Evolutionary conservation across 1,140 invertebrate species (phyloP), one percentile per base, ranked within the genome.

Genomic region (Ceratitis capitata): DNA sequence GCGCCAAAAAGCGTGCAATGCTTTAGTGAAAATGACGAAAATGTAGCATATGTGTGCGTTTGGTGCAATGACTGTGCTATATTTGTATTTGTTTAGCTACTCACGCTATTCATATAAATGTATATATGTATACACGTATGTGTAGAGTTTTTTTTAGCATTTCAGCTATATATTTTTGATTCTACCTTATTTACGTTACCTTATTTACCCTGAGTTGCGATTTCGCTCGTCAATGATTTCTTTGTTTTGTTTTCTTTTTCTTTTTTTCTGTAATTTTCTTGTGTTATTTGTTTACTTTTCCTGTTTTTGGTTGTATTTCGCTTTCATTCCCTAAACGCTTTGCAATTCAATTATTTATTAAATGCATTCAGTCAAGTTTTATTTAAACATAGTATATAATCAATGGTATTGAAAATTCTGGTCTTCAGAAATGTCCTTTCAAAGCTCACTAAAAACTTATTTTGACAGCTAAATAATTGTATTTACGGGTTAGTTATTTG

Each of bases 311-410:
- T 19, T 69, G 61, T 35, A 35, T 10, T 69, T 69, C 16, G 3
- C 32, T 69, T 39, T 16, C 32, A 32, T 7, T 69, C 61, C 61
- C 61, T 69, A 69, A 69, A 69, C 61, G 61, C 61, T 12, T n/a
- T 19, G 61, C 61, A 39, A 39, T 69, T 39, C 32, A 69, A 78
- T 42, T 78, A 78, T 78, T 78, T 78, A 78, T 45, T 78, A 78
- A 78, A 26, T 42, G 39, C 69, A 78, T 78, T 78, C 69, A 78
- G 39, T 45, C 42, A 42, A 35, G 19, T 78, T 42, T 78, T 78
- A 78, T 78, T 78, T 47, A 78, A 78, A 78, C 39, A n/a, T n/a
- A n/a, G 69, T 78, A 78, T 26, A 3, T 23, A 78, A 45, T 78
- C 35, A 78, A 78, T 78, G 42, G 69, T 35, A 7, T 9, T 3